Percentiles rank a stretch among this genome's conserved stretches.
These are phyloP conservation scores for Passer montanus DNA, from an alignment of 2,113 vertebrate species.

Conservation along the genomic window DNA sequence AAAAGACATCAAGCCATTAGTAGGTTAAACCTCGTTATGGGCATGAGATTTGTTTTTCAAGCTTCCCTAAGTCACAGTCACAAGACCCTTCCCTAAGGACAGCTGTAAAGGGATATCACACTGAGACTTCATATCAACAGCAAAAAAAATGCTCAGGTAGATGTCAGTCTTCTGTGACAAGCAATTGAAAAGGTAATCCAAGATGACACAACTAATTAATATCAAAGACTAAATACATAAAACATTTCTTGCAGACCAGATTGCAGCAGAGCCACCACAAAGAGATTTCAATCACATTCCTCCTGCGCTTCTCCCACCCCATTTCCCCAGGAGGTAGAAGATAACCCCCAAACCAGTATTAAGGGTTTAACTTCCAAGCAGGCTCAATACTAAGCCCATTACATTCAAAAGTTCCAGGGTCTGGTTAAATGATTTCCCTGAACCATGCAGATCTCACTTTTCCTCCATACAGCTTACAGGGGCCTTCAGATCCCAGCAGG, in stretches of 20 bases:
- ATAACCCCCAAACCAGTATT: background rate
- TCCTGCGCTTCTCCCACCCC: background rate
- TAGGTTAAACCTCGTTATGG: background rate
- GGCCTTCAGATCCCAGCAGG: background rate
- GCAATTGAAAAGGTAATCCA: background rate
- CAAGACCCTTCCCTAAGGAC: background rate
- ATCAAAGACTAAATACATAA: background rate
- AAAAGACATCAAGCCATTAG: background rate
- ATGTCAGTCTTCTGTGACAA: background rate
- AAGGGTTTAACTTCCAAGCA: background rate
- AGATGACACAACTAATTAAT: background rate
- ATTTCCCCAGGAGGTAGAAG: background rate
- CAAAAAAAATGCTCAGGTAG: background rate
- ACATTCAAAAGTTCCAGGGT: background rate
- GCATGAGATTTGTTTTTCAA: background rate
- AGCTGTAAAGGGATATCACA: background rate
- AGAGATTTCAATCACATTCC: background rate
- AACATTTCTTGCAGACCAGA: background rate
- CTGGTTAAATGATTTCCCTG: background rate
- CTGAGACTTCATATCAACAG: background rate
- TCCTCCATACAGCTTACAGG: rapidly evolving
- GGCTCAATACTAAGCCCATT: rapidly evolving
- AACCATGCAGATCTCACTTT: background rate
- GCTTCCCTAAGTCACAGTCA: background rate
- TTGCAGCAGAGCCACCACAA: background rate